Conservation (phyloP, 2,797 vertebrate genomes). For the Phataginus tetradactyla region DNA sequence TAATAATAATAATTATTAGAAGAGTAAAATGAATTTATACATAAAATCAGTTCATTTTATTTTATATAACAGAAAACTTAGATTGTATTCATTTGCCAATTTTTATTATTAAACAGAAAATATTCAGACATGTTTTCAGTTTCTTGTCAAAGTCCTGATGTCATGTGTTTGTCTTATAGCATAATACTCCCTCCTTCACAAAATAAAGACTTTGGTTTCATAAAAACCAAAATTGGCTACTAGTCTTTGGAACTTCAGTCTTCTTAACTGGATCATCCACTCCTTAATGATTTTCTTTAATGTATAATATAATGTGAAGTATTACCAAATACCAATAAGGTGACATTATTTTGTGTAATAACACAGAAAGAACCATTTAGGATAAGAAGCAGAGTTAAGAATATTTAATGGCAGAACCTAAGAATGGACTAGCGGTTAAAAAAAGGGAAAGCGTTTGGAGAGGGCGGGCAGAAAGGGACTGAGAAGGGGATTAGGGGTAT, state of each 20-base stretch:
- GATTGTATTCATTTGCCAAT: background rate
- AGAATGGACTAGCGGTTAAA: too few species aligned
- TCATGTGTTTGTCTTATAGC: background rate
- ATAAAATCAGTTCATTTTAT: background rate
- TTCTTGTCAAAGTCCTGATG: background rate
- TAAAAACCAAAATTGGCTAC: background rate
- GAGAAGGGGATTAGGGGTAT: too few species aligned
- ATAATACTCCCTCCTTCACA: background rate
- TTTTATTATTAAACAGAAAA: slow-evolving; percentile 23
- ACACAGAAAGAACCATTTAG: background rate
- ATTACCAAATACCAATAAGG: background rate
- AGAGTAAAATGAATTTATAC: background rate
- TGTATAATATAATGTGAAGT: background rate
- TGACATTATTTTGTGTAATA: background rate
- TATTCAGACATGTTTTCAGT: background rate
- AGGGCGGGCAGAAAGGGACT: too few species aligned
- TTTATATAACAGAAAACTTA: background rate
- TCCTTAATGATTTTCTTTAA: background rate
- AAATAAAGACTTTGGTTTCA: background rate
- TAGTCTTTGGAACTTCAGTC: background rate
- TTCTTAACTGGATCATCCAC: background rate
- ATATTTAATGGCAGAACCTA: background rate
- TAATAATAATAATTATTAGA: background rate
- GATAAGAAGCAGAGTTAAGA: background rate
- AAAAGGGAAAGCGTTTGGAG: too few species aligned